Evolutionary conservation across 2,113 vertebrate genomes (phyloP).

Genomic region (Carlito syrichta): DNA sequence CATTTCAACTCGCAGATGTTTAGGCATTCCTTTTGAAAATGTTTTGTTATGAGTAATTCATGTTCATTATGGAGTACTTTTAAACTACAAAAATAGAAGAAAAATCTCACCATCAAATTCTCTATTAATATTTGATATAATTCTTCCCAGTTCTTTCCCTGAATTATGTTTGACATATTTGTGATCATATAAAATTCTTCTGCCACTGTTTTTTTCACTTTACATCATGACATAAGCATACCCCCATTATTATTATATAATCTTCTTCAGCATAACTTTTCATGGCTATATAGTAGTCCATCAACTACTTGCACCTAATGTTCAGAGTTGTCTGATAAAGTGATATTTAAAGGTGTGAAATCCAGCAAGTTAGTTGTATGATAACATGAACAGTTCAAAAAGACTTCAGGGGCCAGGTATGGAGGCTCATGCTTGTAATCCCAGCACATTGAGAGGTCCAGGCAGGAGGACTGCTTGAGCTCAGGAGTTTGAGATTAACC

Average conservation of each 20-base stretch:
- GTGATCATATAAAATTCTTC: neutral
- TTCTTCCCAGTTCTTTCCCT: neutral
- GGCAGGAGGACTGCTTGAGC: too few species aligned
- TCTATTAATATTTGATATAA: neutral
- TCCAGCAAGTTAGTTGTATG: neutral
- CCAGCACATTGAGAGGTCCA: too few species aligned
- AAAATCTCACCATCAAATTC: neutral
- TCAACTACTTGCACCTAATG: neutral
- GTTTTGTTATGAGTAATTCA: neutral
- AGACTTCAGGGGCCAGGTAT: neutral
- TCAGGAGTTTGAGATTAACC: too few species aligned
- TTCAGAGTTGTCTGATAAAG: neutral
- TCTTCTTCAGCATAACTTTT: neutral
- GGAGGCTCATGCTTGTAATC: too few species aligned
- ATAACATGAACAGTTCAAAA: neutral
- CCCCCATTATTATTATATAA: neutral
- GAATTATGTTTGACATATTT: neutral
- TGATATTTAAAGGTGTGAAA: neutral
- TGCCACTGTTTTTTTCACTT: neutral
- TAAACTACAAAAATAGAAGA: slow-evolving; percentile 6
- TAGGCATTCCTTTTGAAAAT: slow-evolving; percentile 2
- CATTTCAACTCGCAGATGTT: neutral
- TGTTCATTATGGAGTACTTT: neutral
- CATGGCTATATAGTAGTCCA: neutral
- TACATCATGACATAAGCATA: neutral